These are phyloP conservation scores for Psittacula cyanocephala DNA, from an alignment of 2,113 vertebrate species.

Conservation along the genomic window DNA sequence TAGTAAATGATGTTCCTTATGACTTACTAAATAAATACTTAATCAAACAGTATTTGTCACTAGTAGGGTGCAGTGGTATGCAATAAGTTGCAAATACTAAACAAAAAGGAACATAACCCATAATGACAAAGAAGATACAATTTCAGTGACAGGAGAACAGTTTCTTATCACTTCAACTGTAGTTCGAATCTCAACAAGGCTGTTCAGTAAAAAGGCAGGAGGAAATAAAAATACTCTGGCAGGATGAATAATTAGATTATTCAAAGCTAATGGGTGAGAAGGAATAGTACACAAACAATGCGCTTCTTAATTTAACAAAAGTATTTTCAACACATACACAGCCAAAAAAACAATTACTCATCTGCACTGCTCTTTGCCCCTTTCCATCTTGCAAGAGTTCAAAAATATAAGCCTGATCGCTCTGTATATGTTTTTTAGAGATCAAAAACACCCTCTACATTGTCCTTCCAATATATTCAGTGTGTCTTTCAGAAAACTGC, in stretches of 20 bases:
- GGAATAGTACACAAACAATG: background rate
- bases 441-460: background rate
- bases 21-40: background rate
- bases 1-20: background rate
- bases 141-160: background rate
- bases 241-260: background rate
- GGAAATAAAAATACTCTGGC: background rate
- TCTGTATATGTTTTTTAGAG: background rate
- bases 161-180: background rate
- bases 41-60: background rate
- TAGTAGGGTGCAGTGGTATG: background rate
- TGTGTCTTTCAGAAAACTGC: background rate
- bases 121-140: background rate
- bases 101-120: background rate
- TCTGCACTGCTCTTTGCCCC: background rate
- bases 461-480: background rate
- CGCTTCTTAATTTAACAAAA: background rate
- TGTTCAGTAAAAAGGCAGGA: background rate
- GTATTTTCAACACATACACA: background rate
- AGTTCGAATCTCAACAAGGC: background rate
- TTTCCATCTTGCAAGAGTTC: background rate
- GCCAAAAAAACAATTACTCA: accelerated
- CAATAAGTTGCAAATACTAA: background rate
- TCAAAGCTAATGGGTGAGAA: background rate
- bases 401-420: background rate